A percentile compares a stretch with the other conserved stretches of the same genome.
phyloP scores from a whole-genome alignment of 2,797 vertebrate species.

The Setipinna tenuifilis region DNA sequence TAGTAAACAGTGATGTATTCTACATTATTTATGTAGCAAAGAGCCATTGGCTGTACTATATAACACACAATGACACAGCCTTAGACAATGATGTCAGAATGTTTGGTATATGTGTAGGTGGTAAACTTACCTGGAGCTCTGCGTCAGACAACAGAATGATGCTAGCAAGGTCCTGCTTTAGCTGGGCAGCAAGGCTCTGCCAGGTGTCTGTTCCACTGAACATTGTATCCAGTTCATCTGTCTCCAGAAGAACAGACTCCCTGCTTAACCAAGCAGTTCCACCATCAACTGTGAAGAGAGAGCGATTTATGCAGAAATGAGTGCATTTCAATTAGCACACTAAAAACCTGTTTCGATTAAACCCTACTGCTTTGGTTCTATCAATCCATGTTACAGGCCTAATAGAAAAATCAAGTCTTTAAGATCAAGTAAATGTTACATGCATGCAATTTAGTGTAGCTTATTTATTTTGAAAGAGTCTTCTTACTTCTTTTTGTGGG shows the following conservation, averaged over 20 bases:
- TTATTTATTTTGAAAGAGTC: not conserved
- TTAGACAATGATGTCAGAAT: too few species aligned
- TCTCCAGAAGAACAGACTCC: conserved; percentile 64
- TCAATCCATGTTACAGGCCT: not conserved
- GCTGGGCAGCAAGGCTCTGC: conserved; percentile 79
- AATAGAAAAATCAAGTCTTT: not conserved
- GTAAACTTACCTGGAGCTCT: conserved; percentile 82
- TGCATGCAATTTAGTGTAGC: not conserved
- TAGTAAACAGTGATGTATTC: not conserved
- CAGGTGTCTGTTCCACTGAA: conserved; percentile 64
- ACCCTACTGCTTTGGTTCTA: not conserved
- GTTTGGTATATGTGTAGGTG: not conserved
- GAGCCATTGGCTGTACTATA: not conserved
- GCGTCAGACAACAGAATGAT: conserved; percentile 91
- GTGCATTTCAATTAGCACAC: not conserved
- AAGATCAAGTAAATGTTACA: not conserved
- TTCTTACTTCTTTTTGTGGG: conserved; percentile 67
- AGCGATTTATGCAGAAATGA: not conserved
- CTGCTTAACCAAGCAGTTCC: conserved; percentile 80
- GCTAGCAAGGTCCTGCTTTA: conserved; percentile 84
- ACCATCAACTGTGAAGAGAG: conserved; percentile 72
- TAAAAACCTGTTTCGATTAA: not conserved
- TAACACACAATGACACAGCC: too few species aligned
- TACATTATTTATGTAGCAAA: not conserved
- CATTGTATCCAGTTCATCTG: conserved; percentile 70